Base-by-base conservation (phyloP, 2,888 invertebrate species). In the Atethmia centrago region DNA sequence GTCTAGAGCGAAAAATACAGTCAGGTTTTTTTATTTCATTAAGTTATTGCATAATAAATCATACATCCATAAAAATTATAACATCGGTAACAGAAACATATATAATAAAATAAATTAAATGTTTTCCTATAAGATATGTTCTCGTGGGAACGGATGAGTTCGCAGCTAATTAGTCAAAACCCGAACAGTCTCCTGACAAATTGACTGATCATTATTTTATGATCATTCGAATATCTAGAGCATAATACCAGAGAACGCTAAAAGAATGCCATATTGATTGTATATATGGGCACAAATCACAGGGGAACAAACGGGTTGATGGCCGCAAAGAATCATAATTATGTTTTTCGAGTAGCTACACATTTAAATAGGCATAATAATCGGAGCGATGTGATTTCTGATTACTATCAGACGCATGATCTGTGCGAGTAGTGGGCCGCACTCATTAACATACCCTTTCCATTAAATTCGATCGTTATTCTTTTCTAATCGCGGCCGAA, bases 401-500 rank as follows among this genome's bases (percentile, higher is more conserved):
- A 90, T 89, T 83, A 80, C 85, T 88, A 87, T 88, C 87, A 73
- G 71, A 80, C 75, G 83, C 83, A 79, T 85, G 87, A 87, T 88
- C 85, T 83, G 86, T 86, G 87, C 83, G 79, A 85, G 86, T 81
- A 84, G 82, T 87, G 62, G 77, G 81, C 85, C 85, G 87, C 83
- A 85, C 84, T 88, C 86, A 90, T 90, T 90, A 90, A 89, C 88
- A 89, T 90, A 89, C 88, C 86, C 84, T 85, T 89, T 88, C 86
- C 87, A 90, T 91, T 89, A 88, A 90, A 88, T 86, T 84, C 83
- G 88, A 89, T 90, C 89, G 87, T 90, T 89, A 89, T 92, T 91
- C 88, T 91, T 89, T 90, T 92, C 88, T 88, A 91, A 92, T 92
- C 90, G 90, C 90, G 90, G 89, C 77, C 88, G 87, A 85, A 88